Conservation (phyloP, 1,140 invertebrate genomes). For the Platyura marginata region DNA sequence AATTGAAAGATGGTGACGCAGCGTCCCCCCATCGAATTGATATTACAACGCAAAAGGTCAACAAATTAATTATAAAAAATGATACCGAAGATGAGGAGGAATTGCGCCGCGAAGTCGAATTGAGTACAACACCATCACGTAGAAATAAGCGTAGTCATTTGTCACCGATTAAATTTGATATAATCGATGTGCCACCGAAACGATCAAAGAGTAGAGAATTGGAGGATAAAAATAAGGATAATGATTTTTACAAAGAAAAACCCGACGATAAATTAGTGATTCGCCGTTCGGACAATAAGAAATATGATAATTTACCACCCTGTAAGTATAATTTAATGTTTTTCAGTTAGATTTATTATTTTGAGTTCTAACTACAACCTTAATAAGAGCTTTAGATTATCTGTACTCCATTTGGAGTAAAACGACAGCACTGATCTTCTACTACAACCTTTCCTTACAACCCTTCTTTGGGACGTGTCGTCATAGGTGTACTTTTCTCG, state of each 20-base stretch:
- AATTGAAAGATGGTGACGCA: no score
- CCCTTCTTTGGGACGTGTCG: no score
- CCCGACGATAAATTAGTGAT: constrained; percentile 5
- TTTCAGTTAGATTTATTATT: no score
- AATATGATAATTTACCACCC: constrained; percentile 27
- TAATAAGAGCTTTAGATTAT: no score
- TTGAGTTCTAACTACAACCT: no score
- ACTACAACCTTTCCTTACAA: no score
- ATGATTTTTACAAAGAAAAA: neutral
- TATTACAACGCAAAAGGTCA: constrained; percentile 8
- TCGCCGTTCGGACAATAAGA: constrained; percentile 10
- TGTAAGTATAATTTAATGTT: constrained; percentile 19
- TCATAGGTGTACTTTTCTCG: no score
- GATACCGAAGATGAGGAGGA: constrained; percentile 16
- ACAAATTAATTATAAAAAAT: constrained; percentile 19
- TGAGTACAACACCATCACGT: neutral
- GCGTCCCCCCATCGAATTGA: constrained; percentile 6
- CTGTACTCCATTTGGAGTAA: no score
- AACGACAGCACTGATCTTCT: no score
- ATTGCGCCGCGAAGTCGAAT: constrained; percentile 3
- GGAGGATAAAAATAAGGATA: constrained; percentile 1
- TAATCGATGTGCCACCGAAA: constrained; percentile 7
- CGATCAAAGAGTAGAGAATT: constrained; percentile 6
- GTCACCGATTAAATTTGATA: constrained; percentile 14
- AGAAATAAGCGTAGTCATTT: constrained; percentile 11